phyloP scores from a whole-genome alignment of 2,113 vertebrate genomes.

The Bambusicola thoracicus region DNA sequence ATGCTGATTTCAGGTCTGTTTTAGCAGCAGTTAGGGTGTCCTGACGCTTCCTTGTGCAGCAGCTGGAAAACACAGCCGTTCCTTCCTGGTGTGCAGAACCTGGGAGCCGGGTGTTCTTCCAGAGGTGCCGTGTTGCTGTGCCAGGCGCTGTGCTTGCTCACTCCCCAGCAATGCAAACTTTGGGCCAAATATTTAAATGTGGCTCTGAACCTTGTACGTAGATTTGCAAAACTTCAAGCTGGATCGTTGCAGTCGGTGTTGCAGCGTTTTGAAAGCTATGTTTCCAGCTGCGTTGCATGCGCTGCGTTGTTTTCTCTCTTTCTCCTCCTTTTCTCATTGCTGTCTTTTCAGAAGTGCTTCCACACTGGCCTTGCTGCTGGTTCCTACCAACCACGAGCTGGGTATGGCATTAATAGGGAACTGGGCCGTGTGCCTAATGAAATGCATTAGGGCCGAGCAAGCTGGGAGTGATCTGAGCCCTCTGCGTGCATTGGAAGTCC shows the following conservation, averaged over 20 bases:
- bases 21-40: background rate
- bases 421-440: slow-evolving; percentile 57
- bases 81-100: background rate
- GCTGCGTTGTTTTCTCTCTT: background rate
- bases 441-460: slow-evolving; percentile 1
- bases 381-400: slow-evolving; percentile 21
- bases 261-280: background rate
- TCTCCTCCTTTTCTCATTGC: slow-evolving; percentile 45
- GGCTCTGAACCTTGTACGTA: slow-evolving; percentile 43
- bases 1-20: background rate
- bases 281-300: slow-evolving; percentile 12
- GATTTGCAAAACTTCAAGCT: slow-evolving; percentile 34
- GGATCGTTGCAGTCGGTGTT: background rate
- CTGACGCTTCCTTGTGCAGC: background rate
- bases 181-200: slow-evolving; percentile 22
- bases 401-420: slow-evolving; percentile 55
- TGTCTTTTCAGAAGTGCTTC: slow-evolving; percentile 47
- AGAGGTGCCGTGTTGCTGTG: slow-evolving; percentile 27
- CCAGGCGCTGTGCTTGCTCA: background rate
- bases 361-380: background rate
- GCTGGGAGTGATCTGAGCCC: background rate
- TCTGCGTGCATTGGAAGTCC: background rate
- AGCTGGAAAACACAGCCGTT: background rate
- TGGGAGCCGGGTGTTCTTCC: fast-evolving
- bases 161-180: slow-evolving; percentile 17